These are phyloP conservation scores for rat (Rattus norvegicus) DNA, from an alignment of 2,113 vertebrate species.

Conservation along the genomic window GRCr8 NC_086020.1:133707001-133707500, in stretches of 20 bases:
- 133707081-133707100: not conserved
- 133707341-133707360: no score
- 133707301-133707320: no score
- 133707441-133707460: no score
- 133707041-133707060: not conserved
- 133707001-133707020: not conserved
- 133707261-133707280: not conserved
- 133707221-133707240: not conserved
- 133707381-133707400: no score
- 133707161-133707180: not conserved
- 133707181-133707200: not conserved
- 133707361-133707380: no score
- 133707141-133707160: not conserved
- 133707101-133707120: no score
- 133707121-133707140: not conserved
- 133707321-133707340: no score
- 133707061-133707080: not conserved
- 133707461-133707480: no score
- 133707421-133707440: no score
- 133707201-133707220: not conserved
- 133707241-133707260: not conserved
- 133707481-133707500: no score
- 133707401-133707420: no score
- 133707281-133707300: no score
- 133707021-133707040: not conserved